These are phyloP conservation scores for Campylomormyrus numenius DNA, from an alignment of 2,113 vertebrate genomes.

Conservation along the genomic window DNA sequence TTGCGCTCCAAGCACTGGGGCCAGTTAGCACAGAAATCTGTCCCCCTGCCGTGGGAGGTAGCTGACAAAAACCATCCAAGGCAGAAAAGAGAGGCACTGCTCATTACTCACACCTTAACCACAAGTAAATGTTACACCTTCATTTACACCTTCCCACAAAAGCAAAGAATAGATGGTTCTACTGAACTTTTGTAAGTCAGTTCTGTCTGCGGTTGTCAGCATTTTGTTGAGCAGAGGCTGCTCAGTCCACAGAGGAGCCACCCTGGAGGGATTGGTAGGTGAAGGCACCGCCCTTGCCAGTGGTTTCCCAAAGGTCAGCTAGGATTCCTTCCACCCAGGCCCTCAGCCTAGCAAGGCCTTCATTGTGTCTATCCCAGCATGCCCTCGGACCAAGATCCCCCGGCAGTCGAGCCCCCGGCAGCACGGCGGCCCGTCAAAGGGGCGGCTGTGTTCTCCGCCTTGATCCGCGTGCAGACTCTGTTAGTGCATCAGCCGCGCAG, in stretches of 20 bases:
- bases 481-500: not conserved
- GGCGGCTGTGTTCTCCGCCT: not conserved
- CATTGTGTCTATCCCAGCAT: not conserved
- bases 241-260: not conserved
- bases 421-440: not conserved
- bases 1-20: not conserved
- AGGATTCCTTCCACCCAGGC: not conserved
- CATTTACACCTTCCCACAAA: slow-evolving; percentile 14
- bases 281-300: not conserved
- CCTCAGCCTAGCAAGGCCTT: not conserved
- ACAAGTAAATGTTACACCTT: not conserved
- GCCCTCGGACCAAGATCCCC: not conserved
- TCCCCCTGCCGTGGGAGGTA: not conserved
- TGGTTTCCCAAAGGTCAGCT: not conserved
- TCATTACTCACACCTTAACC: not conserved
- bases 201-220: not conserved
- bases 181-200: not conserved
- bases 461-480: not conserved
- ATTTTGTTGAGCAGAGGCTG: not conserved
- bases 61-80: not conserved
- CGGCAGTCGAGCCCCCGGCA: not conserved
- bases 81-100: not conserved
- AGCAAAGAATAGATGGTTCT: not conserved
- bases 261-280: not conserved
- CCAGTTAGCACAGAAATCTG: not conserved